These are phyloP conservation scores for Anarrhichthys ocellatus DNA, from an alignment of 2,113 vertebrate genomes.

Conservation along the genomic window DNA sequence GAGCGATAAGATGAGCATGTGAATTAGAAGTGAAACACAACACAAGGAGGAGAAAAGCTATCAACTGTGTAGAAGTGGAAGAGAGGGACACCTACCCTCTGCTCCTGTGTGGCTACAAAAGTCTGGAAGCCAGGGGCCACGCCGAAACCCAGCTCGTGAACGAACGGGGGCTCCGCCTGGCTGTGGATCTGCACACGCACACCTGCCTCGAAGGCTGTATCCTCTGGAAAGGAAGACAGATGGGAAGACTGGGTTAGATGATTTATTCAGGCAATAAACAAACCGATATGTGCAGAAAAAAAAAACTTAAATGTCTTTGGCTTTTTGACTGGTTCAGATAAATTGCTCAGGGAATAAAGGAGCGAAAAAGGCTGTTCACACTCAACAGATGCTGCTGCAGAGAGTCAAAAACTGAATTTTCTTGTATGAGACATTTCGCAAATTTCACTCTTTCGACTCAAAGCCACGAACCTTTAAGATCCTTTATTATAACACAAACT, in stretches of 20 bases:
- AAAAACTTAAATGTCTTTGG: not conserved
- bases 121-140: constrained; percentile 99
- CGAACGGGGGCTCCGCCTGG: constrained; percentile 96
- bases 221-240: constrained; percentile 86
- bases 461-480: constrained; percentile 26
- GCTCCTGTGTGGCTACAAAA: constrained; percentile 98
- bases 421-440: constrained; percentile 9
- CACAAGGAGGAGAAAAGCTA: constrained; percentile 16
- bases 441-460: constrained; percentile 5
- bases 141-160: constrained; percentile 97
- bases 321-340: constrained; percentile 30
- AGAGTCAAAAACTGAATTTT: constrained; percentile 27
- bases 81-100: constrained; percentile 88
- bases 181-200: constrained; percentile 99
- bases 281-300: not conserved
- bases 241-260: not conserved
- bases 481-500: constrained; percentile 16
- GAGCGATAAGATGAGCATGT: constrained; percentile 19
- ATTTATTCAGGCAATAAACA: constrained; percentile 24
- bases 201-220: constrained; percentile 97
- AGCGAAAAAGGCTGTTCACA: constrained; percentile 14
- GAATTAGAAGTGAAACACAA: constrained; percentile 21
- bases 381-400: not conserved
- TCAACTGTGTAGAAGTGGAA: constrained; percentile 12
- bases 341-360: constrained; percentile 14